Evolutionary conservation across 2,797 vertebrate species (phyloP).

Genomic region (Melanogrammus aeglefinus): DNA sequence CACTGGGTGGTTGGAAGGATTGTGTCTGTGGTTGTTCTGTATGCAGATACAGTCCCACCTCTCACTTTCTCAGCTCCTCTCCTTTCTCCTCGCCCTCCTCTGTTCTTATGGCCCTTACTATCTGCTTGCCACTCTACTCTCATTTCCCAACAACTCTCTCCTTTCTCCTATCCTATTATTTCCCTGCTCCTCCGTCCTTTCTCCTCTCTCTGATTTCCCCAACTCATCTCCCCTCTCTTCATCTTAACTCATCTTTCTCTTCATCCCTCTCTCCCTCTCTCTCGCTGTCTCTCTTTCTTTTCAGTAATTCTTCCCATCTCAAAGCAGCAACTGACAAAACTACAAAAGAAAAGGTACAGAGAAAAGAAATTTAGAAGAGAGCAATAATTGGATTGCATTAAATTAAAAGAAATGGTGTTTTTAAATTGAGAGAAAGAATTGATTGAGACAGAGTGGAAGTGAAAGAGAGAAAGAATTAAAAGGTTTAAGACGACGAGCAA

Average conservation of each 20-base stretch:
- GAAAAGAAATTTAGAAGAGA: background rate
- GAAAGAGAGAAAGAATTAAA: too few species aligned
- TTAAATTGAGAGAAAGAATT: background rate
- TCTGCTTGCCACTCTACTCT: too few species aligned
- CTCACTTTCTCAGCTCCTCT: background rate
- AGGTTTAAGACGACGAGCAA: too few species aligned
- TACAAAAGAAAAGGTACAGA: background rate
- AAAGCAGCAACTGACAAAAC: background rate
- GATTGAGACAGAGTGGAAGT: background rate
- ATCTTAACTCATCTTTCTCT: background rate
- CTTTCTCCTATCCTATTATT: background rate
- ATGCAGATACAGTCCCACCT: background rate
- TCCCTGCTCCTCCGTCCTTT: background rate
- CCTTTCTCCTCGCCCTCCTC: too few species aligned
- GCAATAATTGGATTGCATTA: background rate
- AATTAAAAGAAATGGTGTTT: background rate
- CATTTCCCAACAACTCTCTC: too few species aligned
- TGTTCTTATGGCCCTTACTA: too few species aligned
- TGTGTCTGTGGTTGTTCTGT: constrained; percentile 18
- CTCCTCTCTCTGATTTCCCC: background rate
- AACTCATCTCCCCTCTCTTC: background rate
- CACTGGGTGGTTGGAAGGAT: constrained; percentile 40
- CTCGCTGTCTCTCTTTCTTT: background rate
- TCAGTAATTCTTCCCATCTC: background rate
- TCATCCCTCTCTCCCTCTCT: background rate